Evolutionary conservation across 1,140 invertebrate genomes (phyloP), one percentile per base, ranked within the genome.

Genomic region (Papilio dardanus): DNA sequence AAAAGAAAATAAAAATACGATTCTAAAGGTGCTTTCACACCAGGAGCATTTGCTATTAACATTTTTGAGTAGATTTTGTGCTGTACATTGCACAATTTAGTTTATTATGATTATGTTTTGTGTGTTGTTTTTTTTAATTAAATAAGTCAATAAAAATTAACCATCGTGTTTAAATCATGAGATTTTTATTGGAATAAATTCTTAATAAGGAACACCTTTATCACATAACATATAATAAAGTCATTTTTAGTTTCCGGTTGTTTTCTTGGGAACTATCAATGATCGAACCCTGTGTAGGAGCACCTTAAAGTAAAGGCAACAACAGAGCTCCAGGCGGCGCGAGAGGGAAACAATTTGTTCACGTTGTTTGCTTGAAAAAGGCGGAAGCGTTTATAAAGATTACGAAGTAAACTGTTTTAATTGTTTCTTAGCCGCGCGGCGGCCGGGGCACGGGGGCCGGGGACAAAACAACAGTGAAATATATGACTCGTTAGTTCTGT

Each of bases 351-450:
- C 71, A 58, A 78, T 73, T 74, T 79, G 74, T 74, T 74, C 35
- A 74, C 54, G 33, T 37, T 67, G 77, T 76, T 76, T 79, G 66
- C 37, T 74, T 28, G 74, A 65, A 79, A 74, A 79, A 79, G 73
- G 66, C 75, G 66, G 66, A 71, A 79, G 58, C 74, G 77, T 77
- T 77, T 77, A 74, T 77, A 77, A 77, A 77, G 76, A 77, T 77
- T 77, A 77, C 76, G 71, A 37, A 50, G 37, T 67, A 54, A 73
- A 73, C 50, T 10, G 73, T 77, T 69, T 58, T 42, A 67, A 74
- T 74, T 58, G 40, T 66, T 19, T 33, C 33, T 73, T 58, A 54
- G 69, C 69, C 35, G 31, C 33, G 31, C 33, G 21, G 30, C 31
- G 66, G 16, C 19, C 42, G 40, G 40, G n/a, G n/a, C 33, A 2